Conservation (phyloP, 2,113 vertebrate species). For the Pseudorhombus dupliciocellatus region DNA sequence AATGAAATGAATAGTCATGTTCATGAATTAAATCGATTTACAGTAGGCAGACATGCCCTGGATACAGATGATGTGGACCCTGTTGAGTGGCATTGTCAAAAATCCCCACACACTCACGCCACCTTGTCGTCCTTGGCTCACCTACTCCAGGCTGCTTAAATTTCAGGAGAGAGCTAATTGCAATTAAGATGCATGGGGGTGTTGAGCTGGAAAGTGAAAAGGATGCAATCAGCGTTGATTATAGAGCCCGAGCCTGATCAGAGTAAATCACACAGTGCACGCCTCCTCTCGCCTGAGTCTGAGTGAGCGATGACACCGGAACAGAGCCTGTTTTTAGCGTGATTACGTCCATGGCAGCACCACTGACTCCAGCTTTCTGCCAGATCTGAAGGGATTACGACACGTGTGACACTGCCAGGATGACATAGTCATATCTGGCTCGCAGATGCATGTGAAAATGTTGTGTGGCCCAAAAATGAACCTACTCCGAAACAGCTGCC, state of each 20-base stretch:
- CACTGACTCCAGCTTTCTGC: slow-evolving; percentile 39
- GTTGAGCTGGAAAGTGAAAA: slow-evolving; percentile 58
- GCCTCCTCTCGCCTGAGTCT: slow-evolving; percentile 32
- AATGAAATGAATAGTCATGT: no score
- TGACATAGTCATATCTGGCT: slow-evolving; percentile 39
- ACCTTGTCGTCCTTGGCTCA: slow-evolving; percentile 28
- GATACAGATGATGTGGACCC: neutral
- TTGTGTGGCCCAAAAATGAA: slow-evolving; percentile 31
- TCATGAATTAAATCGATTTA: neutral
- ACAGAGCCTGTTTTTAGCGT: slow-evolving; percentile 46
- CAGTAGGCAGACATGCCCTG: neutral
- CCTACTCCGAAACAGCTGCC: slow-evolving; percentile 14
- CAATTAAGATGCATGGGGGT: slow-evolving; percentile 68
- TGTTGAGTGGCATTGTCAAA: neutral
- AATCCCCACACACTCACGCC: neutral
- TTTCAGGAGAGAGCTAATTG: slow-evolving; percentile 73
- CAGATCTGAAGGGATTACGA: slow-evolving; percentile 59
- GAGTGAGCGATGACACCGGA: slow-evolving; percentile 37
- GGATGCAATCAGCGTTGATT: slow-evolving; percentile 77
- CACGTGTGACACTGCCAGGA: slow-evolving; percentile 38
- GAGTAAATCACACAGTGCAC: slow-evolving; percentile 57
- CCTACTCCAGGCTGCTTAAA: slow-evolving; percentile 46
- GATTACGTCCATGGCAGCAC: slow-evolving; percentile 51
- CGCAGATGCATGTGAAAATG: slow-evolving; percentile 25
- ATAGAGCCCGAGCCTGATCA: slow-evolving; percentile 64